Percentiles rank a stretch among this genome's conserved stretches.
phyloP scores from a whole-genome alignment of 1,140 invertebrate species.

The Drosophila eugracilis region DNA sequence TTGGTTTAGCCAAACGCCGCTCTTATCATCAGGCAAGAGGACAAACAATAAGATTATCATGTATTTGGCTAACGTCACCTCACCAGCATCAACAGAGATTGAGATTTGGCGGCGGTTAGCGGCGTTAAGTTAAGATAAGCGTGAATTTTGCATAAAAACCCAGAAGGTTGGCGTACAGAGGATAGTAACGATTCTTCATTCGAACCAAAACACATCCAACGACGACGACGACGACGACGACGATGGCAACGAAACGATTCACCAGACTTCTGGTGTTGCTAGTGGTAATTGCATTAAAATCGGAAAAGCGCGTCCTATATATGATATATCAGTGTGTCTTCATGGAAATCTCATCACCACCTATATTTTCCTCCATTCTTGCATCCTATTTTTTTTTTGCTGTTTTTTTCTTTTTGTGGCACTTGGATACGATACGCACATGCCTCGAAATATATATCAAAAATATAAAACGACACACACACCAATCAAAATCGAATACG shows the following conservation, averaged over 20 bases:
- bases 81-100: constrained; percentile 57
- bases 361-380: not conserved
- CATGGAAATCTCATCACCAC: too few species aligned
- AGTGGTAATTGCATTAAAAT: constrained; percentile 67
- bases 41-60: constrained; percentile 70
- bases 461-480: constrained; percentile 20
- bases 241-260: constrained; percentile 75
- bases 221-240: constrained; percentile 78
- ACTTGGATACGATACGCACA: constrained; percentile 72
- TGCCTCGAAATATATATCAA: constrained; percentile 37
- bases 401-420: constrained; percentile 40
- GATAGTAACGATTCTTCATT: constrained; percentile 76
- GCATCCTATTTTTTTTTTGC: constrained; percentile 19
- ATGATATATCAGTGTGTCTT: constrained; percentile 2
- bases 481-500: constrained; percentile 1
- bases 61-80: too few species aligned
- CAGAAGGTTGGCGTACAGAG: constrained; percentile 2
- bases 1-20: constrained; percentile 57
- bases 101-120: constrained; percentile 35
- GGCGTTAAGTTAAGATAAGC: constrained; percentile 2
- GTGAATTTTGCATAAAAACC: constrained; percentile 57
- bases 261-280: constrained; percentile 68
- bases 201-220: constrained; percentile 66
- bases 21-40: constrained; percentile 47
- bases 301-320: constrained; percentile 3